Conservation (phyloP, 2,888 invertebrate genomes). For the Caenorhabditis angaria region DNA sequence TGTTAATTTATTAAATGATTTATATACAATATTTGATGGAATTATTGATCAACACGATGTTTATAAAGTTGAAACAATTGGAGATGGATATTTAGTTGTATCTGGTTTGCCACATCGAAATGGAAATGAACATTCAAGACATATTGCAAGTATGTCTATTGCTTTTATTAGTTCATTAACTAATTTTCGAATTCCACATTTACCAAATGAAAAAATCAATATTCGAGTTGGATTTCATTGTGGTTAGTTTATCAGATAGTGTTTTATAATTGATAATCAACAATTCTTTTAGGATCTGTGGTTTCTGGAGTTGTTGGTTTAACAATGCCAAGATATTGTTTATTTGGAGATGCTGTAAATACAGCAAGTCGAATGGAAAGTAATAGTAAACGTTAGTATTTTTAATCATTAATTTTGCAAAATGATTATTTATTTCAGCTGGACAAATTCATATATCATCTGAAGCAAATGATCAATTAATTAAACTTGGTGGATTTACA, state of each 20-base stretch:
- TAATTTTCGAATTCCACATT: slow-evolving; percentile 61
- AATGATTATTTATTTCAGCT: slow-evolving; percentile 19
- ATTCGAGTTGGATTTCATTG: slow-evolving; percentile 58
- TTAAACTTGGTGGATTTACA: slow-evolving; percentile 11
- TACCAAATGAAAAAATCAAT: slow-evolving; percentile 59
- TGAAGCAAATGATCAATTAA: slow-evolving; percentile 22
- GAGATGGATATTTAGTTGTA: slow-evolving; percentile 68
- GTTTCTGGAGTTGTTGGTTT: slow-evolving; percentile 59
- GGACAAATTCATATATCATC: slow-evolving; percentile 33
- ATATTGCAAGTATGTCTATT: slow-evolving; percentile 62
- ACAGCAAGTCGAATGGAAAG: slow-evolving; percentile 67
- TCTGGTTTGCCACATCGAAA: slow-evolving; percentile 67
- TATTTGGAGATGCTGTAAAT: slow-evolving; percentile 68
- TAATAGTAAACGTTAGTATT: slow-evolving; percentile 52
- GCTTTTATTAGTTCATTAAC: slow-evolving; percentile 48
- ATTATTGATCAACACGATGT: slow-evolving; percentile 68
- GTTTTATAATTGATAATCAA: background rate
- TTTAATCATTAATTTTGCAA: too few species aligned
- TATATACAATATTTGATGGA: slow-evolving; percentile 67
- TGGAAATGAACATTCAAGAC: slow-evolving; percentile 63
- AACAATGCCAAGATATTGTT: slow-evolving; percentile 66
- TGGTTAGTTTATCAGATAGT: slow-evolving; percentile 13
- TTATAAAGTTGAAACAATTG: slow-evolving; percentile 71
- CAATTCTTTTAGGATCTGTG: background rate
- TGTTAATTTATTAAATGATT: slow-evolving; percentile 67